Evolutionary conservation across 2,797 vertebrate genomes (phyloP).

Genomic region (Lagocephalus sceleratus): DNA sequence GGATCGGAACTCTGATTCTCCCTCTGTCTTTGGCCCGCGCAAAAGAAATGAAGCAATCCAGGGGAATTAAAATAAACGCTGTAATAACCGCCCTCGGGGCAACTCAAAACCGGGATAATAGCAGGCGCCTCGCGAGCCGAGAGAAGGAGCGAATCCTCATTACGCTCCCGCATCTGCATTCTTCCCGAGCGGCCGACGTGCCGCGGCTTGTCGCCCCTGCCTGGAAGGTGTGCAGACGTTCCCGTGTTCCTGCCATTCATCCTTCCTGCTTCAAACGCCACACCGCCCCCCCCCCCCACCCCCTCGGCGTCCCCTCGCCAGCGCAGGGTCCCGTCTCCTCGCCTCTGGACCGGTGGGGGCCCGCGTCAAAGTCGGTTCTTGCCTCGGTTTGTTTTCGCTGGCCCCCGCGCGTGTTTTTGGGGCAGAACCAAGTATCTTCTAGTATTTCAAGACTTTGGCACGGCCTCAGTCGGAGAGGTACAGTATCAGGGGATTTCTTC

Average conservation of each 20-base stretch:
- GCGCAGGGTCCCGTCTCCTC: too few species aligned
- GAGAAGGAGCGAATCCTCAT: constrained; percentile 70
- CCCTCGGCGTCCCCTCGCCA: too few species aligned
- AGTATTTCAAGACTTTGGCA: constrained; percentile 62
- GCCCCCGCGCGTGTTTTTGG: constrained; percentile 44
- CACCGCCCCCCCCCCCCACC: too few species aligned
- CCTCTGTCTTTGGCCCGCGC: constrained; percentile 50
- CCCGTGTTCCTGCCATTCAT: constrained; percentile 35
- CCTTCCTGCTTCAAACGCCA: constrained; percentile 35
- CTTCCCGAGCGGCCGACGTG: constrained; percentile 66
- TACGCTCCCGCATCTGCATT: constrained; percentile 74
- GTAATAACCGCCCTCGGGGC: constrained; percentile 76
- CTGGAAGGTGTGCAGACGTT: constrained; percentile 48
- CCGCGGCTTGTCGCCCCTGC: constrained; percentile 59
- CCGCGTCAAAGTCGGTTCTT: constrained; percentile 41
- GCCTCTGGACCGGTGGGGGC: constrained; percentile 49
- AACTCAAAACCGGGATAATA: constrained; percentile 71
- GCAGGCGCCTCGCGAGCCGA: constrained; percentile 70
- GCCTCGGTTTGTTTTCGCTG: constrained; percentile 54
- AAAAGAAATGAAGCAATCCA: constrained; percentile 72
- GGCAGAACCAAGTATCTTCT: constrained; percentile 57
- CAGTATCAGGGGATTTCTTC: constrained; percentile 68
- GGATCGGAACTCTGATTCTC: constrained; percentile 33
- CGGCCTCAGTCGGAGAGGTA: constrained; percentile 59
- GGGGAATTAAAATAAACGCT: constrained; percentile 76